phyloP scores from a whole-genome alignment of 2,113 vertebrate genomes.

The Nannobrachium achirus region DNA sequence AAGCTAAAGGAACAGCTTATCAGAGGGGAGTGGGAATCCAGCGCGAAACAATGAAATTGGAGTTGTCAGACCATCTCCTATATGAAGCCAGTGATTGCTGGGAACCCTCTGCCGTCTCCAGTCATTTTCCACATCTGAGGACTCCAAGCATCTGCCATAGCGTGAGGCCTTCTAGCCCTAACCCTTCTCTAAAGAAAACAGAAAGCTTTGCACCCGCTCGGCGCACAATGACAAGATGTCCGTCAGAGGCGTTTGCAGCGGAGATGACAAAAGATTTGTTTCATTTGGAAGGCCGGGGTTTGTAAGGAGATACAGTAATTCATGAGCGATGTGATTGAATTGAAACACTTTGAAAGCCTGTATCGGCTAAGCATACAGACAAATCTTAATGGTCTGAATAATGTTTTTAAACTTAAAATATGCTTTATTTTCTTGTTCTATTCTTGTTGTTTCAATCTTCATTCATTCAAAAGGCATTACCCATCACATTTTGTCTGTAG shows the following conservation, averaged over 20 bases:
- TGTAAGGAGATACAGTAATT: background rate
- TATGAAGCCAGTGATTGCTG: conserved; percentile 46
- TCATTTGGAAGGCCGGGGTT: conserved; percentile 41
- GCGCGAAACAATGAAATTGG: conserved; percentile 39
- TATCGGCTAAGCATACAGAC: background rate
- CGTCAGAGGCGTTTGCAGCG: conserved; percentile 38
- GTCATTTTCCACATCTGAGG: conserved; percentile 60
- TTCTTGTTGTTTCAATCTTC: no score
- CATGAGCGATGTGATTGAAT: conserved; percentile 23
- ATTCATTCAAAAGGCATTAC: no score
- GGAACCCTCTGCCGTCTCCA: conserved; percentile 53
- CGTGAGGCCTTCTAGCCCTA: conserved; percentile 65
- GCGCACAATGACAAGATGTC: conserved; percentile 43
- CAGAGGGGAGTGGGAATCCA: conserved; percentile 41
- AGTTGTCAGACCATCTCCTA: conserved; percentile 50
- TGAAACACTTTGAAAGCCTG: conserved; percentile 35
- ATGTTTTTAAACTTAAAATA: no score
- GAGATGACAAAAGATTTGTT: conserved; percentile 38
- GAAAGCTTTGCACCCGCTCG: conserved; percentile 43
- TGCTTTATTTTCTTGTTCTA: no score
- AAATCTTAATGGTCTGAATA: no score
- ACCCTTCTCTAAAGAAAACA: conserved; percentile 58
- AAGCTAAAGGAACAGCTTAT: conserved; percentile 47
- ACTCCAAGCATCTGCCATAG: conserved; percentile 63
- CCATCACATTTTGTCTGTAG: no score